Evolutionary conservation across 2,797 vertebrate genomes (phyloP), one percentile per base, ranked within the genome.

Genomic region (Botia kubotai): DNA sequence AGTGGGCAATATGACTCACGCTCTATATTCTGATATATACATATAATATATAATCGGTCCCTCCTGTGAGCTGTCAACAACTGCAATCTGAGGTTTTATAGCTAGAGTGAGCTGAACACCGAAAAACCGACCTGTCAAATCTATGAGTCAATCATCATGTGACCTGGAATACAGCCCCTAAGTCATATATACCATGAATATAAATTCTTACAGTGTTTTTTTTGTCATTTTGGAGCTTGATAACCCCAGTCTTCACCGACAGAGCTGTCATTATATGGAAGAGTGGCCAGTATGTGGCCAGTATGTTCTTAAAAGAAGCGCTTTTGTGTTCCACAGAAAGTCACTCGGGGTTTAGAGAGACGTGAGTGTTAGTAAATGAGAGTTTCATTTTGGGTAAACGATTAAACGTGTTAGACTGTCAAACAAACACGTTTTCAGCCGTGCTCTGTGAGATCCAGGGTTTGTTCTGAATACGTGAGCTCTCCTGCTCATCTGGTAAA

Each of bases 381-480:
- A 33, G 1, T 62, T 6, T 63, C 14, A 33, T 63, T 16, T 29
- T 63, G 60, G 11, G 14, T 52, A 5, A 52, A 52, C 13, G 16
- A 52, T 39, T 57, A 80, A 67, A 82, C 46, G 33, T n/a, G 58
- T 57, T 12, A 68, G 67, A 36, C 55, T 62, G 43, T 78, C 76
- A 62, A 71, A 72, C 4, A 43, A 70, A 62, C 36, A 55, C 36
- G 71, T 79, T 17, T 17, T 39, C 62, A n/a, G 16, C 14, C 1
- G 29, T 10, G 29, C 36, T 53, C 68, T 65, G 48, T 14, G 29
- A 8, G 68, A 72, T 79, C 23, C n/a, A 2, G 10, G 77, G 69
- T 50, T 72, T 79, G 77, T 79, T 55, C 65, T 60, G 77, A 43
- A 79, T 60, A 29, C 12, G 16, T 14, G 17, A 4, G 4, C 23